Percentiles rank a stretch among this genome's conserved stretches.
Evolutionary conservation across 2,888 invertebrate genomes (phyloP).

Genomic region (Napeogenes inachia): DNA sequence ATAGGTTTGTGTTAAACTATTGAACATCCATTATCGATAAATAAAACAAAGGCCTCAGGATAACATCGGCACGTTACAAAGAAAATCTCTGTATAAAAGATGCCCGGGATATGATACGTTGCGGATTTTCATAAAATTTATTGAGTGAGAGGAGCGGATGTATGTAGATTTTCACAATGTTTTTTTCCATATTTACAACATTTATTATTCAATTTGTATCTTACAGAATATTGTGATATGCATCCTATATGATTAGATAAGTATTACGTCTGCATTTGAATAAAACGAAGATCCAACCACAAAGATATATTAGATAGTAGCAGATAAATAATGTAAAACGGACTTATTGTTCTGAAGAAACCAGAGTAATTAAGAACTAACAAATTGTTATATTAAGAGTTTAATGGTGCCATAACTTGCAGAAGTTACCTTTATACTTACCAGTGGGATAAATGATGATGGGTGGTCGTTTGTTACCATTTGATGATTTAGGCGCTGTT

Average conservation of each 20-base stretch:
- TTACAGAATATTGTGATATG: too few relatives aligned
- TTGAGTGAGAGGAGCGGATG: neutral
- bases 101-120: neutral
- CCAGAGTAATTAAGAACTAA: neutral
- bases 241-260: too few relatives aligned
- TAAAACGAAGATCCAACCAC: neutral
- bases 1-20: conserved; percentile 24
- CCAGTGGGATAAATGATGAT: conserved; percentile 85
- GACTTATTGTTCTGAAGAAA: neutral
- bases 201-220: neutral
- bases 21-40: neutral
- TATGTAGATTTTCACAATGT: neutral
- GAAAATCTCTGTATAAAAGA: conserved; percentile 16
- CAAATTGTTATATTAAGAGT: neutral
- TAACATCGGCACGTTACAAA: conserved; percentile 9
- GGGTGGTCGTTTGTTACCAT: conserved; percentile 82
- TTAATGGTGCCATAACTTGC: neutral
- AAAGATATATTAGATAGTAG: neutral
- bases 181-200: neutral
- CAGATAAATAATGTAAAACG: neutral
- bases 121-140: conserved; percentile 1
- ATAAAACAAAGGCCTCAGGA: conserved; percentile 12
- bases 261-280: neutral
- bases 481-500: conserved; percentile 53
- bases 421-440: conserved; percentile 42